Evolutionary conservation across 2,888 invertebrate species (phyloP), one percentile per base, ranked within the genome.

Genomic region (Venustoraphidia nigricollis): DNA sequence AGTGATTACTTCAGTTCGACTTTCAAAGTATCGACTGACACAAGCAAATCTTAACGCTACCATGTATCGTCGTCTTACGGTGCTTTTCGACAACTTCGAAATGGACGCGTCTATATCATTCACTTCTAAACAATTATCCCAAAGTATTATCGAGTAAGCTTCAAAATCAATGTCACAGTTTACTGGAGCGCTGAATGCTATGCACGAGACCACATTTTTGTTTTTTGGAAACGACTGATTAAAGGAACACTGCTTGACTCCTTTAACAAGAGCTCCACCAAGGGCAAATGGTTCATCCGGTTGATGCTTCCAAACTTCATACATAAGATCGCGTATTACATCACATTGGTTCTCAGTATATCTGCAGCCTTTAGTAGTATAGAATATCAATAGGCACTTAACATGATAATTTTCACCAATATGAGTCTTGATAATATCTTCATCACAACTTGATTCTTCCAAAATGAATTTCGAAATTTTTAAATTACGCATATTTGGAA

Each of bases 11-110:
- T 46, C 46, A 11, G 40, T 34, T n/a, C 14, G 27, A 34, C 39
- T 46, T 46, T 36, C 14, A 10, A n/a, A 4, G 34, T n/a, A 46
- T 13, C 46, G 46, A 14, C 46, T 46, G 10, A 46, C 35, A 11
- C 46, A 46, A 3, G 46, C 46, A 46, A 46, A 46, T 39, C 46
- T 14, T 10, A 46, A 46, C n/a, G 46, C 46, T 14, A 17, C 35
- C 34, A 40, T 39, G 10, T 46, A 27, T 40, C 40, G 36, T 9
- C 46, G 39, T 8, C 40, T 14, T 10, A 38, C 11, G 8, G 40
- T 46, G 11, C 34, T 35, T 14, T 40, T 14, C 11, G 46, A 10
- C 13, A 46, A 8, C 46, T 35, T 14, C 8, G n/a, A 27, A n/a
- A 38, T 40, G 13, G 40, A 34, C 11, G 11, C n/a, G 11, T 46